Conservation (phyloP, 2,797 vertebrate genomes). For the Hypotaenidia okinawae region DNA sequence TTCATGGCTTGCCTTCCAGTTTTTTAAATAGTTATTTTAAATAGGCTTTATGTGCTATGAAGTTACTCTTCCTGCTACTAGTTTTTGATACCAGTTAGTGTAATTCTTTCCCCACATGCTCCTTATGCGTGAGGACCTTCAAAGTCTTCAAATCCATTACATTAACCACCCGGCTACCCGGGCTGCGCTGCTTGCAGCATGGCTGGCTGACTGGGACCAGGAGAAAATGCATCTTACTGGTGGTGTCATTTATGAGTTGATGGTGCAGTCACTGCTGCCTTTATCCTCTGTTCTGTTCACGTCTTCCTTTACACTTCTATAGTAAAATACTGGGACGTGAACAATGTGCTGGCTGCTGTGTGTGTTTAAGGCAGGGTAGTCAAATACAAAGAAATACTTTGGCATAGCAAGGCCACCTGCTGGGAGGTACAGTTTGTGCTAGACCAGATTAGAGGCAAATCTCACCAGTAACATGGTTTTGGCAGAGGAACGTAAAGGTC, state of each 20-base stretch:
- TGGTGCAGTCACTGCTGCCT: background rate
- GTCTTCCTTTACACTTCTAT: background rate
- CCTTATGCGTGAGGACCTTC: background rate
- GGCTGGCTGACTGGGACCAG: background rate
- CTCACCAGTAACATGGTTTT: background rate
- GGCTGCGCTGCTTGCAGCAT: background rate
- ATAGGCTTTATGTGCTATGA: background rate
- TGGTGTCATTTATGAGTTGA: background rate
- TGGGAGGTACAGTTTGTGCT: background rate
- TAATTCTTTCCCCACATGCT: accelerated
- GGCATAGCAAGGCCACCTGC: background rate
- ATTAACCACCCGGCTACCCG: background rate
- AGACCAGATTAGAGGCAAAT: background rate
- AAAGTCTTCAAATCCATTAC: accelerated
- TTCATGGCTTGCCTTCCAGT: background rate
- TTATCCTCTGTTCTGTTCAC: background rate
- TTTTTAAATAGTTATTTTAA: background rate
- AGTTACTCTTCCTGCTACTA: background rate
- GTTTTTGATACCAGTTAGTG: background rate
- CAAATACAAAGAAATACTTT: too few species aligned
- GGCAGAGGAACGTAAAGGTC: background rate
- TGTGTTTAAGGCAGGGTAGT: too few species aligned
- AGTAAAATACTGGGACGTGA: background rate
- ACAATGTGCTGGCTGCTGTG: background rate
- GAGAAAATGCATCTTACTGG: background rate